A percentile compares a stretch with the other conserved stretches of the same genome.
Evolutionary conservation across 2,113 vertebrate genomes (phyloP).

Genomic region (Heterochromis multidens): DNA sequence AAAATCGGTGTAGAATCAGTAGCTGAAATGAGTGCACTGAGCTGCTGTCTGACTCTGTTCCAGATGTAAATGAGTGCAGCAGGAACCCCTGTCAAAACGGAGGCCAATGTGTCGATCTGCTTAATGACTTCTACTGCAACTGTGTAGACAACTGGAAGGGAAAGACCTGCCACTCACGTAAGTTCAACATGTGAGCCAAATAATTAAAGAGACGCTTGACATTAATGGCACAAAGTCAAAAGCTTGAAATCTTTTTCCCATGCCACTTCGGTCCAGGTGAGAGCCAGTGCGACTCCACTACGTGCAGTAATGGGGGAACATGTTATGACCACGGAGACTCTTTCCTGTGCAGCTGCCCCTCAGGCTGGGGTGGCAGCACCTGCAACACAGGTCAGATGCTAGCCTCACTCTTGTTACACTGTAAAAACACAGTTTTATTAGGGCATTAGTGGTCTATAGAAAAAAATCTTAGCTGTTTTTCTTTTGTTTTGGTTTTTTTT

Average conservation of each 20-base stretch:
- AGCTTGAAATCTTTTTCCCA: neutral
- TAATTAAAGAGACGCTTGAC: neutral
- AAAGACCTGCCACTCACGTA: constrained; percentile 92
- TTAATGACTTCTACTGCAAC: constrained; percentile 91
- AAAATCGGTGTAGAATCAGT: neutral
- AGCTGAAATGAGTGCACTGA: neutral
- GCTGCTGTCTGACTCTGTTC: neutral
- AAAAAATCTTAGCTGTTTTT: fast-evolving
- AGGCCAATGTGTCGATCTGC: constrained; percentile 84
- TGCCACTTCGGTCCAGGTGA: constrained; percentile 75
- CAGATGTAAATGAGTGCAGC: constrained; percentile 92
- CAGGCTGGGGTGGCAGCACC: constrained; percentile 88
- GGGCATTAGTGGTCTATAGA: neutral
- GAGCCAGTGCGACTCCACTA: constrained; percentile 89
- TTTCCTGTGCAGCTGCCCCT: constrained; percentile 86
- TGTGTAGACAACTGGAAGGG: constrained; percentile 93
- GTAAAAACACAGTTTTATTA: neutral
- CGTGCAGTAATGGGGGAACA: constrained; percentile 91
- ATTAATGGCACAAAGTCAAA: neutral
- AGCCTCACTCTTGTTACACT: neutral
- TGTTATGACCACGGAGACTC: constrained; percentile 89
- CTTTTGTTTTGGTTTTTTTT: neutral
- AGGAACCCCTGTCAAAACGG: constrained; percentile 88
- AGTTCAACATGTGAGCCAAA: neutral
- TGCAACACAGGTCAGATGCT: constrained; percentile 85